A percentile compares a stretch with the other conserved stretches of the same genome.
Conservation (phyloP, 2,797 vertebrate genomes). For the Sebastes steindachneri region DNA sequence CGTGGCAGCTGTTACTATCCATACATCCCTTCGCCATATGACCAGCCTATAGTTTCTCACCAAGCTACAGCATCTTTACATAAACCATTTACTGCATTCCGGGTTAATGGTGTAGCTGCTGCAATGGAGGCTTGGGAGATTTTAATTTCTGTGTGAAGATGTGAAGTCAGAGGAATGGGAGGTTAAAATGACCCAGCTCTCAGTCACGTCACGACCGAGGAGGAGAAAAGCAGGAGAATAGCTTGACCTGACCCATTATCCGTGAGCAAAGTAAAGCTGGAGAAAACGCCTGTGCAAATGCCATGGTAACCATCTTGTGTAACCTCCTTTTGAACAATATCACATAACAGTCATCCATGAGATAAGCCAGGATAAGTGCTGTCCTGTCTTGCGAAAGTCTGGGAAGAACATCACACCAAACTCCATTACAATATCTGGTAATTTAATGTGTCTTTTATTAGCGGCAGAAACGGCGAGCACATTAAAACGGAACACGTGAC, state of each 20-base stretch:
- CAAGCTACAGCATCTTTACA: constrained; percentile 10
- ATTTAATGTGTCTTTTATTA: constrained; percentile 56
- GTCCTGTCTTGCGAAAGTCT: constrained; percentile 28
- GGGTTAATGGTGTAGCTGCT: constrained; percentile 4
- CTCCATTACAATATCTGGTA: constrained; percentile 48
- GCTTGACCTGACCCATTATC: constrained; percentile 74
- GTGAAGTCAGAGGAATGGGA: constrained; percentile 55
- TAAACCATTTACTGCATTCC: constrained; percentile 2
- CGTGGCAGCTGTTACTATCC: constrained; percentile 9
- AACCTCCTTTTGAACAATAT: constrained; percentile 63
- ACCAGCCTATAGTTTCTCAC: constrained; percentile 11
- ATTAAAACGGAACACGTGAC: constrained; percentile 42
- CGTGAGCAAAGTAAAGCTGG: constrained; percentile 52
- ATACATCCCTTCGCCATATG: not conserved
- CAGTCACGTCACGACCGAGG: constrained; percentile 48
- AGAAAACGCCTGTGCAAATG: constrained; percentile 61
- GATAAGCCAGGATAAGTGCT: constrained; percentile 46
- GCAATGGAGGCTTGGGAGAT: constrained; percentile 11
- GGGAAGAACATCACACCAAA: constrained; percentile 42
- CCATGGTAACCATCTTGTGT: constrained; percentile 71
- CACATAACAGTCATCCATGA: constrained; percentile 54
- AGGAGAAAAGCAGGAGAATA: constrained; percentile 60
- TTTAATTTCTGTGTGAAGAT: constrained; percentile 59
- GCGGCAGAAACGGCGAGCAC: constrained; percentile 10
- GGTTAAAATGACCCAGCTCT: constrained; percentile 73